Base-by-base conservation (phyloP, 2,888 invertebrate species). In the Amblyjoppa fuscipennis region DNA sequence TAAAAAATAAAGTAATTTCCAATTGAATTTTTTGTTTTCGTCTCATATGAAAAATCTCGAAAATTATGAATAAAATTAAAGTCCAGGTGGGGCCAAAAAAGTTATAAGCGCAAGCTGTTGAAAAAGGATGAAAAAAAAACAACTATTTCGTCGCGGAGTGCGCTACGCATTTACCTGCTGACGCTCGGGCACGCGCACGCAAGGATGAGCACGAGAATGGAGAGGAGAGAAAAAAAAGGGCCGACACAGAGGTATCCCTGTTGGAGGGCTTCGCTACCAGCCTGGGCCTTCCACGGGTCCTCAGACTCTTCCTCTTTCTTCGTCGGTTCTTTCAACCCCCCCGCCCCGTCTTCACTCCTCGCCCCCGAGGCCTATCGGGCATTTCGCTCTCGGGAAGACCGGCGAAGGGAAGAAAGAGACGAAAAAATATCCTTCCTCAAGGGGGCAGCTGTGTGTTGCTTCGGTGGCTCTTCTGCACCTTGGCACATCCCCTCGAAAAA, bases 391-490 rank as follows among this genome's bases (percentile, higher is more conserved):
- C 51, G 11, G 34, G 49, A 53, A 20, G n/a, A 6, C 13, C 51
- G 5, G 1, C 11, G 28, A 38, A 68, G 64, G 34, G 28, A 59
- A 34, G 28, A 69, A 34, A 53, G 49, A 83, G 34, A 71, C 41
- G 20, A 45, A 45, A 70, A 61, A 61, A 83, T 49, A 87, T 85
- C 80, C 81, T 90, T 85, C 86, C 89, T 89, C 88, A 71, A 84
- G 83, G 88, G 87, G 86, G 89, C 89, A 90, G 90, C 89, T 41
- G 41, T 41, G 41, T 89, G 88, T 82, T 85, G 74, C 85, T 85
- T 73, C n/a, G 41, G n/a, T 74, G 75, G 49, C 81, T 76, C 79
- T 77, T 59, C n/a, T 28, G 41, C 75, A 74, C 69, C 77, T 80
- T 61, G 51, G 28, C 74, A 80, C 31, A 31, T 81, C 81, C 83